Evolutionary conservation across 92 coral and sea anemone species (phyloP).

Genomic region (Pocillopora meandrina): DNA sequence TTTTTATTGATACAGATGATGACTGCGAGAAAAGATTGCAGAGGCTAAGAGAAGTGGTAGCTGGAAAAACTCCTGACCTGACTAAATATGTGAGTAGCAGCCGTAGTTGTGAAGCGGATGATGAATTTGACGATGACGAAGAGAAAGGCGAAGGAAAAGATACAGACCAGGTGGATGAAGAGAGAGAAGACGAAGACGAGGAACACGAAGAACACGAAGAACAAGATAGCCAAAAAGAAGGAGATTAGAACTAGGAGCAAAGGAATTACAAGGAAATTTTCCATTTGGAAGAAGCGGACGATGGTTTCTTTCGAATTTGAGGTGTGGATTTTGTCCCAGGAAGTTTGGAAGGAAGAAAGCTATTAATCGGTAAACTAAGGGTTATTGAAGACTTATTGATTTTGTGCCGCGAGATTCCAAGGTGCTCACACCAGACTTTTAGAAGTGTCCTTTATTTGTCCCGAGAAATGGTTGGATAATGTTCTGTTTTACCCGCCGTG

Average conservation of each 20-base stretch:
- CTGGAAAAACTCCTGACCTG: slow-evolving; percentile 50
- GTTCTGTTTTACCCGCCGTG: not conserved
- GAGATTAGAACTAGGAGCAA: not conserved
- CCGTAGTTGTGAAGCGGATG: slow-evolving; percentile 98
- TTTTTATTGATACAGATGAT: slow-evolving; percentile 33
- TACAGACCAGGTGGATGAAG: not conserved
- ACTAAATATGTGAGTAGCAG: slow-evolving; percentile 88
- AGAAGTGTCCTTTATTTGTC: not conserved
- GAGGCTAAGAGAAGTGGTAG: slow-evolving; percentile 25
- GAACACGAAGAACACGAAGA: not conserved
- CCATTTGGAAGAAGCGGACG: not conserved
- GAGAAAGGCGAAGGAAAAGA: slow-evolving; percentile 14
- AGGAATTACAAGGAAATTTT: not conserved
- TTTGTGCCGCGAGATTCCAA: not conserved
- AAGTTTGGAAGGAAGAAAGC: not conserved
- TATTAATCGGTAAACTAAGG: not conserved
- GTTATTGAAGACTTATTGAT: not conserved
- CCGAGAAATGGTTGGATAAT: not conserved
- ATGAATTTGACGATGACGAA: slow-evolving; percentile 82
- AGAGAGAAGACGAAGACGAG: not conserved
- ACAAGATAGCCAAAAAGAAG: not conserved
- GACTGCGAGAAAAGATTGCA: slow-evolving; percentile 46
- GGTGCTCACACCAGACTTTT: not conserved
- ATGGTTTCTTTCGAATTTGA: not conserved
- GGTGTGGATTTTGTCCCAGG: not conserved